phyloP scores from a whole-genome alignment of 2,888 invertebrate genomes.

The Harmothoe impar region DNA sequence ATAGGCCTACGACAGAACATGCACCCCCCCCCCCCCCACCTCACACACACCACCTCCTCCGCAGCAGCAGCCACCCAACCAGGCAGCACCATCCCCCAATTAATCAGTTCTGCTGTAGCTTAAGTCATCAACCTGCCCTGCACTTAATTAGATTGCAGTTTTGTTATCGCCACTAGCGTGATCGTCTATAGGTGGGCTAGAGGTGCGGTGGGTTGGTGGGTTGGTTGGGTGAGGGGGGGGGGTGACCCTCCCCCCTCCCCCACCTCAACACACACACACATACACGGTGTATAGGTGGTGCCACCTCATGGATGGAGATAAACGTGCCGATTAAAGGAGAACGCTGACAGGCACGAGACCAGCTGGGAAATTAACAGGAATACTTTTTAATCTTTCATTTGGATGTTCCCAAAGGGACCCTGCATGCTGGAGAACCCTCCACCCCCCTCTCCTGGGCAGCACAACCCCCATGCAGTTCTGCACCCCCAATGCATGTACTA shows the following conservation, averaged over 20 bases:
- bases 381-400: slow-evolving; percentile 34
- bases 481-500: too few relatives aligned
- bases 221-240: too few relatives aligned
- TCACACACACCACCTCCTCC: too few relatives aligned
- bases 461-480: too few relatives aligned
- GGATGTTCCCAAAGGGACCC: not conserved
- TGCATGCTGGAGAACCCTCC: too few relatives aligned
- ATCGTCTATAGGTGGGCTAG: not conserved
- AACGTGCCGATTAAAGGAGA: slow-evolving; percentile 45
- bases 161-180: slow-evolving; percentile 55
- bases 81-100: too few relatives aligned
- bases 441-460: too few relatives aligned
- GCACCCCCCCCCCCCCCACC: not conserved
- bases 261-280: not conserved
- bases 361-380: slow-evolving; percentile 36
- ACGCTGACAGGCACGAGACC: slow-evolving; percentile 35
- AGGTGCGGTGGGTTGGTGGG: too few relatives aligned
- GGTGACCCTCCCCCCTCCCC: not conserved
- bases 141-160: slow-evolving; percentile 59
- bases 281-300: not conserved
- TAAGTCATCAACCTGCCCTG: slow-evolving; percentile 23
- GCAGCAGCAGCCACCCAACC: too few relatives aligned
- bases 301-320: slow-evolving; percentile 45
- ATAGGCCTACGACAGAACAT: slow-evolving; percentile 35
- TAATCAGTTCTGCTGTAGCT: slow-evolving; percentile 33